Evolutionary conservation across 2,888 invertebrate genomes (phyloP), one percentile per base, ranked within the genome.

Genomic region (Mactromeris polynyma): DNA sequence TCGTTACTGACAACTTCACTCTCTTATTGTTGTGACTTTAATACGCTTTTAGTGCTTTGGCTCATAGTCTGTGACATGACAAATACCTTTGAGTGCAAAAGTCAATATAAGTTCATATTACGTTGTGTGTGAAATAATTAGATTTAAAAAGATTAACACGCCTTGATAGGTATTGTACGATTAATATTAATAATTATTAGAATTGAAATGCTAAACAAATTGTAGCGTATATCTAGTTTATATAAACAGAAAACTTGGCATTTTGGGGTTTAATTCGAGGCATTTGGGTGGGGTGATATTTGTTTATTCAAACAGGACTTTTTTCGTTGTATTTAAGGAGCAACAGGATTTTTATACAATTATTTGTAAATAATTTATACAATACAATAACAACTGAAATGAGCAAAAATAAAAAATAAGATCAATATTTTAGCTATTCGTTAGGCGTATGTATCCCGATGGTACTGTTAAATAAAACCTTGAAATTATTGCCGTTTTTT

Each of bases 191-290:
- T 64, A n/a, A n/a, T 0, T 9, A 26, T 64, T 64, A 26, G 26
- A 64, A 64, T 64, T 64, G 58, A 64, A 64, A 64, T 64, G 26
- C 26, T 64, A n/a, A 64, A 64, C 21, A n/a, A n/a, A 64, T 26
- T 11, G 26, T 26, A 64, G 58, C 58, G 26, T 64, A 2, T 21
- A 17, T 26, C n/a, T 64, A 26, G 58, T 64, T 64, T 64, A 64
- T 9, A 64, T 26, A n/a, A 64, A 64, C 26, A 46, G 26, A 9
- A 21, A 64, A 64, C n/a, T 64, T 9, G 26, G 9, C 9, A 64
- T 26, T 58, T 64, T 26, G 0, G 26, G n/a, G 58, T n/a, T 51
- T 14, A 51, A 17, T 51, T 17, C 51, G 19, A 19, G 51, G 51
- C 51, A n/a, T n/a, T n/a, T n/a, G n/a, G n/a, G n/a, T n/a, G n/a